These are phyloP conservation scores for Mobula birostris DNA, from an alignment of 2,113 vertebrate species.

Conservation along the genomic window DNA sequence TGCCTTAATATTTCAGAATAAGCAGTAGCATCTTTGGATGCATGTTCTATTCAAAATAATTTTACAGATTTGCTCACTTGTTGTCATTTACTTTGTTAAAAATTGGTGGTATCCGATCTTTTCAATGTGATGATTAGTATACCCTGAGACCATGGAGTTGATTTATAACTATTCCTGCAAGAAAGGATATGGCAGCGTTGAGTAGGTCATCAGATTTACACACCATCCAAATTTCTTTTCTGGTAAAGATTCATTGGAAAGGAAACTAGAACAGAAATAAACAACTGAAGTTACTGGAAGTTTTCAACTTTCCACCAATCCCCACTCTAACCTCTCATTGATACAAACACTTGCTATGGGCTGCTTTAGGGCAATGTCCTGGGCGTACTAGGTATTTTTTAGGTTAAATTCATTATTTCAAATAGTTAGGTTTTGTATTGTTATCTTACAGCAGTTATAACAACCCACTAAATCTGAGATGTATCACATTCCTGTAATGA, in stretches of 20 bases:
- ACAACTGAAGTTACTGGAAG: neutral
- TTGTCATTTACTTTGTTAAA: neutral
- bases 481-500: neutral
- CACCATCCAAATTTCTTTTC: neutral
- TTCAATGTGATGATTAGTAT: neutral
- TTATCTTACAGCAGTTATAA: neutral
- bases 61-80: neutral
- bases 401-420: neutral
- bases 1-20: constrained; percentile 1
- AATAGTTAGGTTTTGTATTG: neutral
- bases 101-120: neutral
- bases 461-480: neutral
- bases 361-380: neutral
- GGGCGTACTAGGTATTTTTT: neutral
- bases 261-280: neutral
- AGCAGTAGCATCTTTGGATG: neutral
- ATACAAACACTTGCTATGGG: neutral
- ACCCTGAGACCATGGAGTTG: neutral
- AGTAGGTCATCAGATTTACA: neutral
- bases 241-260: neutral
- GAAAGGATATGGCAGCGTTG: neutral
- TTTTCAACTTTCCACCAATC: neutral
- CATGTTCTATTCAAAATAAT: constrained; percentile 30
- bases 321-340: neutral
- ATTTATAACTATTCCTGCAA: neutral